phyloP scores from a whole-genome alignment of 2,888 invertebrate species.

The Apeira syringaria region DNA sequence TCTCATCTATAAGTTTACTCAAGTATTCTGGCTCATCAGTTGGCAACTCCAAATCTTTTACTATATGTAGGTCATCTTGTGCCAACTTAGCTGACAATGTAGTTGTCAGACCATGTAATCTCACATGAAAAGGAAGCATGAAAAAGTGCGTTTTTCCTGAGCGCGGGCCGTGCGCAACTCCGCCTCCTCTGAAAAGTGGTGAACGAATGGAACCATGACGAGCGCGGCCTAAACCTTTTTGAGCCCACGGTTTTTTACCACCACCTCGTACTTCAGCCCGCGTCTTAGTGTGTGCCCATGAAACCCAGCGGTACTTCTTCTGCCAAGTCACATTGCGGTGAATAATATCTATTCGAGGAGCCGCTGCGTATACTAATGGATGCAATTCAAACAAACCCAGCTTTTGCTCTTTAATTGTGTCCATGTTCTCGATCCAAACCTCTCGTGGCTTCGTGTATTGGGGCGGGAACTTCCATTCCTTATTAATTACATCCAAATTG shows the following conservation, averaged over 20 bases:
- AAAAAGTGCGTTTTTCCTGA: conserved; percentile 96
- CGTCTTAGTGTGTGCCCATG: conserved; percentile 90
- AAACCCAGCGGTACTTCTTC: conserved; percentile 89
- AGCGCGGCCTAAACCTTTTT: conserved; percentile 95
- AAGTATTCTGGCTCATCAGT: conserved; percentile 91
- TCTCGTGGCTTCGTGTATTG: conserved; percentile 86
- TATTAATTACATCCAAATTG: conserved; percentile 56
- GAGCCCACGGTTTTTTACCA: conserved; percentile 97
- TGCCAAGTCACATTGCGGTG: conserved; percentile 96
- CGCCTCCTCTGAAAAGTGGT: conserved; percentile 93
- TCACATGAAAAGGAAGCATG: conserved; percentile 92
- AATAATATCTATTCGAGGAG: conserved; percentile 94
- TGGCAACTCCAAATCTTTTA: conserved; percentile 93
- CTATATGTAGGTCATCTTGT: conserved; percentile 97
- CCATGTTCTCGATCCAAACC: conserved; percentile 94
- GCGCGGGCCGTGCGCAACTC: conserved; percentile 94
- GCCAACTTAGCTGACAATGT: conserved; percentile 95
- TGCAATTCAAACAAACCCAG: conserved; percentile 95
- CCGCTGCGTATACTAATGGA: conserved; percentile 92
- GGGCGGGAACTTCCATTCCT: conserved; percentile 76
- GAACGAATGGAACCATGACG: conserved; percentile 96
- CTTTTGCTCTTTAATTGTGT: conserved; percentile 89
- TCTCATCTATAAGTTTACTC: conserved; percentile 89
- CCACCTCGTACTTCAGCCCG: conserved; percentile 95
- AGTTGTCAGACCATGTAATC: conserved; percentile 92